Evolutionary conservation across 1,140 invertebrate genomes (phyloP), one percentile per base, ranked within the genome.

Genomic region (Proctacanthus coquilletti): DNA sequence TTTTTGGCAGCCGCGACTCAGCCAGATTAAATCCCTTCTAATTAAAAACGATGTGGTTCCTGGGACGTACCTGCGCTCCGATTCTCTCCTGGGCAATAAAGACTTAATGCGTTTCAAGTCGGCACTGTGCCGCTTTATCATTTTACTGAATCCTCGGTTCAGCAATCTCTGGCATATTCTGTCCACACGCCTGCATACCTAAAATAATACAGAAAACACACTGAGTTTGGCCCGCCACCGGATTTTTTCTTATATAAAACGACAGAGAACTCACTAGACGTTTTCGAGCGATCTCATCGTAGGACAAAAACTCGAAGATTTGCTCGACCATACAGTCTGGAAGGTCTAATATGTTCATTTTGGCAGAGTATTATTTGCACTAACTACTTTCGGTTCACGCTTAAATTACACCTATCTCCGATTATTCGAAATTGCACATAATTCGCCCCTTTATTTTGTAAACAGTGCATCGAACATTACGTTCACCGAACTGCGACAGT

Each of bases 151-250:
- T 0, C 86, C 87, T 43, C 76, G 66, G 48, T 88, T 89, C 3
- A 93, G 55, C 30, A 84, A 57, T 11, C 75, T 67, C 50, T 80
- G 72, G 38, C 82, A 76, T 40, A 80, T 70, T 42, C 71, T 64
- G 51, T 92, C 79, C 43, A 91, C 85, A 23, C 71, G 67, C 46
- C 68, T 73, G 49, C 83, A 88, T n/a, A 91, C 80, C 86, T 91
- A 60, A 11, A 9, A 40, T 39, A 19, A 21, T 3, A 19, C 23
- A 27, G 8, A 13, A 13, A 9, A 13, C 8, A 13, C 23, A n/a
- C n/a, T n/a, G n/a, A n/a, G n/a, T n/a, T n/a, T n/a, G n/a, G n/a
- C n/a, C n/a, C n/a, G n/a, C n/a, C n/a, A n/a, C n/a, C n/a, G n/a
- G n/a, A n/a, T n/a, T n/a, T n/a, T n/a, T n/a, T n/a, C n/a, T n/a